Percentiles rank a stretch among this genome's conserved stretches.
Evolutionary conservation across 2,113 vertebrate species (phyloP).

Genomic region (Gambusia affinis): DNA sequence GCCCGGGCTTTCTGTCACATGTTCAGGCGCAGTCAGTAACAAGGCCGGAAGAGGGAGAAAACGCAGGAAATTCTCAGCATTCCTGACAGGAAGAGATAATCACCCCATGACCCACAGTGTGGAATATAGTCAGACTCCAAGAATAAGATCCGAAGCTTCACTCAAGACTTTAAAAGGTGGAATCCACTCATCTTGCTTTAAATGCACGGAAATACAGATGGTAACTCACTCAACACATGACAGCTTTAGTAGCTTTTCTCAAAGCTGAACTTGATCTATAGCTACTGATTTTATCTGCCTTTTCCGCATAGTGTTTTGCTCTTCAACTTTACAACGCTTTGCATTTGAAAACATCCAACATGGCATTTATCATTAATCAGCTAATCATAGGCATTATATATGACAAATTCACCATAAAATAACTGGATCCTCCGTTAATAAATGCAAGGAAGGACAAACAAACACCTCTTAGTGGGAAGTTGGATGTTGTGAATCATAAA

Average conservation of each 20-base stretch:
- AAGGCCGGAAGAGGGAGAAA: conserved; percentile 67
- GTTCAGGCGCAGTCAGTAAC: conserved; percentile 60
- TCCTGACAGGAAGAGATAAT: conserved; percentile 85
- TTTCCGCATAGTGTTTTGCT: neutral
- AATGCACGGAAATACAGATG: neutral
- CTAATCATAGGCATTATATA: neutral
- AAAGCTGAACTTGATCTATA: no score
- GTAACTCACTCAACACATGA: neutral
- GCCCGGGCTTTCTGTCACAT: conserved; percentile 54
- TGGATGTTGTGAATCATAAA: neutral
- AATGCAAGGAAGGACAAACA: no score
- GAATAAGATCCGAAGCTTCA: conserved; percentile 58
- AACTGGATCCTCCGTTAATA: neutral
- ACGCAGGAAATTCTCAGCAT: conserved; percentile 81
- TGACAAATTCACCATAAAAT: neutral
- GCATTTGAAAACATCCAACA: neutral
- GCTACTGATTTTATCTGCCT: no score
- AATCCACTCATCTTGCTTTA: conserved; percentile 19
- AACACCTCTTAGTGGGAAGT: neutral
- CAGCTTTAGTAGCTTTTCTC: neutral
- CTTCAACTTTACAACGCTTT: neutral
- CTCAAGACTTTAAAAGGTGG: conserved; percentile 44
- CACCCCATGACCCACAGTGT: conserved; percentile 68
- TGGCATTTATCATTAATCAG: neutral
- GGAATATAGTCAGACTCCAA: conserved; percentile 60